Conservation (phyloP, 2,888 invertebrate genomes). For the Nephrotoma flavescens region DNA sequence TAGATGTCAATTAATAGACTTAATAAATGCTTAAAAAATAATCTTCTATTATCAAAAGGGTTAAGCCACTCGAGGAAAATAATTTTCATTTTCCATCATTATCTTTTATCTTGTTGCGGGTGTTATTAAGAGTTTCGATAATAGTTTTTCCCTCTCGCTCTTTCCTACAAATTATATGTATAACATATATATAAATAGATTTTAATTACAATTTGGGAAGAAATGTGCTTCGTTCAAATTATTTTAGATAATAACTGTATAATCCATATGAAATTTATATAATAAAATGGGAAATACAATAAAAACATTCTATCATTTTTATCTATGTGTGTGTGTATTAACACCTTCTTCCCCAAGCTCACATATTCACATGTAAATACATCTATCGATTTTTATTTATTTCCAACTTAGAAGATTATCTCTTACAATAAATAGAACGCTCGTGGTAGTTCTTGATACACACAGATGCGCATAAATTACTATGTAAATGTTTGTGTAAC, state of each 20-base stretch:
- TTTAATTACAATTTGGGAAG: not conserved
- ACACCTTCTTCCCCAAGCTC: not conserved
- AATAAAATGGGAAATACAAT: not conserved
- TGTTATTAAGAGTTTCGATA: not conserved
- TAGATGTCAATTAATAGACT: too few species aligned
- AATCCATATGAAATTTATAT: not conserved
- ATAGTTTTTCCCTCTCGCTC: not conserved
- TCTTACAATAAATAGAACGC: not conserved
- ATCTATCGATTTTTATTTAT: not conserved
- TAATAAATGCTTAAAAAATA: too few species aligned
- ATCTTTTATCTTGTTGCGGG: not conserved
- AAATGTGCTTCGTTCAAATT: not conserved
- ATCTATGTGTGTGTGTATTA: not conserved
- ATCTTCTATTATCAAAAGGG: not conserved
- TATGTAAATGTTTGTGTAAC: not conserved
- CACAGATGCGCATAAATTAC: not conserved
- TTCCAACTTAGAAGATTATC: not conserved
- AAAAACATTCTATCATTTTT: not conserved
- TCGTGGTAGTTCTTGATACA: not conserved
- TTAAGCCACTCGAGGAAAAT: not conserved
- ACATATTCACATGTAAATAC: not conserved
- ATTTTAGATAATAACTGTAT: not conserved
- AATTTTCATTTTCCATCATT: not conserved
- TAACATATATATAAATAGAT: not conserved
- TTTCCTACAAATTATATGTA: not conserved